Conservation (phyloP, 2,797 vertebrate genomes). For the Sebastes melanostomus region DNA sequence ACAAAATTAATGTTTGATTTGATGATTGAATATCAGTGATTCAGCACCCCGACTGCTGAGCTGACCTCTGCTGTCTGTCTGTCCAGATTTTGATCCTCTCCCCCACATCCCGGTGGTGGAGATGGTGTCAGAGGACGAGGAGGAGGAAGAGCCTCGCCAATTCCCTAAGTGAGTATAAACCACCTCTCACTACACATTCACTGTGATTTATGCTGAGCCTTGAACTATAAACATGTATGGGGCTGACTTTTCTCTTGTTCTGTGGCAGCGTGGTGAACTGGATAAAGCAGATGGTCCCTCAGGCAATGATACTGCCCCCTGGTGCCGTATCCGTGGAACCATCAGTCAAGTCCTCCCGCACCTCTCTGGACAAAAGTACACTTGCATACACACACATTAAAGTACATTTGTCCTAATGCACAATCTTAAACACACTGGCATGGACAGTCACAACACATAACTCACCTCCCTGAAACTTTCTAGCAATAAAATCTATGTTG, state of each 20-base stretch:
- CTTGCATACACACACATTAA: background rate
- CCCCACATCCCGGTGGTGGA: constrained; percentile 83
- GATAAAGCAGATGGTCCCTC: constrained; percentile 81
- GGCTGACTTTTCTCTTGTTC: background rate
- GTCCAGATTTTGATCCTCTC: constrained; percentile 76
- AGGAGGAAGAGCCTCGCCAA: constrained; percentile 19
- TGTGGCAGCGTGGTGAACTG: constrained; percentile 74
- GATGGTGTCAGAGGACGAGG: constrained; percentile 78
- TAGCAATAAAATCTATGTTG: background rate
- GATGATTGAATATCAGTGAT: background rate
- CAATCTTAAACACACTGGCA: background rate
- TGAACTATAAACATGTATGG: background rate
- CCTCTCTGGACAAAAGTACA: constrained; percentile 80
- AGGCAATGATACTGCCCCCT: constrained; percentile 65
- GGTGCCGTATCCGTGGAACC: constrained; percentile 52
- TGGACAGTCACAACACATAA: background rate
- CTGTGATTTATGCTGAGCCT: background rate
- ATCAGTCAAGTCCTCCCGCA: constrained; percentile 37
- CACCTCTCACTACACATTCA: background rate
- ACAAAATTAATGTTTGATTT: background rate
- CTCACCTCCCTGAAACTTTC: background rate
- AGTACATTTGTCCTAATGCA: background rate
- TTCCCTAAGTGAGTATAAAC: constrained; percentile 70
- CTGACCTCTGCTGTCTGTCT: background rate
- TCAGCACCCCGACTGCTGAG: too few relatives aligned